Evolutionary conservation across 2,888 invertebrate species (phyloP).

Genomic region (Acanthosepion lycidas): DNA sequence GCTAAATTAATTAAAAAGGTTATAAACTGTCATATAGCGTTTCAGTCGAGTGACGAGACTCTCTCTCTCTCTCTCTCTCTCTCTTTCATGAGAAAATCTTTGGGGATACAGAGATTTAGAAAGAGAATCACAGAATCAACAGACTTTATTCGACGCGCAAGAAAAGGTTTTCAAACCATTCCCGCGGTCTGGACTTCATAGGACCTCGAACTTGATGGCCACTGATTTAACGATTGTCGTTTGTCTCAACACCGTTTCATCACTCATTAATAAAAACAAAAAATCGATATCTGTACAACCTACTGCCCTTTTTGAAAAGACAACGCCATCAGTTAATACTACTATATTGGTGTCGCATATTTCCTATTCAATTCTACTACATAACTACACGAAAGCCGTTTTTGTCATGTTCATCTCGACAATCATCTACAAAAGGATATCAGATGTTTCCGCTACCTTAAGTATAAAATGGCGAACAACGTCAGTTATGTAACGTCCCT

Average conservation of each 20-base stretch:
- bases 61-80: background rate
- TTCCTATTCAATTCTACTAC: no score
- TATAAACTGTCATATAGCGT: background rate
- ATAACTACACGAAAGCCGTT: no score
- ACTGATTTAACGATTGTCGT: background rate
- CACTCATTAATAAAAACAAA: background rate
- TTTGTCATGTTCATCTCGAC: no score
- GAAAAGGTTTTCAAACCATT: background rate
- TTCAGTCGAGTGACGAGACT: background rate
- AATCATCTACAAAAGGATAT: no score
- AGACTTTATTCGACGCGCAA: background rate
- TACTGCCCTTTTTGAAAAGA: background rate
- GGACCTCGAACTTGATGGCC: background rate
- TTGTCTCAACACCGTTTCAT: background rate
- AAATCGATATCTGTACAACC: background rate
- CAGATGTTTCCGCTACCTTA: no score
- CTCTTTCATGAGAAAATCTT: background rate
- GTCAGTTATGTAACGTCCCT: no score
- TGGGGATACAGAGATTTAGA: background rate
- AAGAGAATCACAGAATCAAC: background rate
- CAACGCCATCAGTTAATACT: background rate
- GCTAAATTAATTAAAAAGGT: background rate
- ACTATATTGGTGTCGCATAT: background rate
- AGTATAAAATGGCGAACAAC: no score
- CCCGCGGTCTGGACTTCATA: background rate